Evolutionary conservation across 2,888 invertebrate genomes (phyloP).

Genomic region (Eudasyphora cyanicolor): DNA sequence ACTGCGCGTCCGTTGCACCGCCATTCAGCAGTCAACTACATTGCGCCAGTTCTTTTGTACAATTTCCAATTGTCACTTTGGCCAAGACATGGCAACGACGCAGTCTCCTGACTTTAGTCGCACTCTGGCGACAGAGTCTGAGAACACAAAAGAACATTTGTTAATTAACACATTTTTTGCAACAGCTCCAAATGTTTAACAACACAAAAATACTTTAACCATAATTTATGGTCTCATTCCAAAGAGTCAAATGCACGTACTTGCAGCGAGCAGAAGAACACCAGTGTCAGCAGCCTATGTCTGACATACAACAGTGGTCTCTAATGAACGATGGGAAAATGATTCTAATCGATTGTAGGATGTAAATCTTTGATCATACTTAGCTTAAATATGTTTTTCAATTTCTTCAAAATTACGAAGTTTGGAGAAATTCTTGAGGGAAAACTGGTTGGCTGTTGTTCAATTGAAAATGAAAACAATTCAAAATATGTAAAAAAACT

Average conservation of each 20-base stretch:
- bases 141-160: conserved; percentile 42
- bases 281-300: not conserved
- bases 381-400: no score
- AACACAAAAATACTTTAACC: conserved; percentile 47
- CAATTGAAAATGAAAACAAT: no score
- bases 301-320: not conserved
- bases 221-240: conserved; percentile 55
- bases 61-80: conserved; percentile 38
- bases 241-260: not conserved
- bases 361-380: no score
- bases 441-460: no score
- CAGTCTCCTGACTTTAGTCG: not conserved
- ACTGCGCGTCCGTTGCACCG: no score
- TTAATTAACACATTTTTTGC: conserved; percentile 66
- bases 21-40: not conserved
- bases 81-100: not conserved
- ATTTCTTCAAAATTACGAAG: no score
- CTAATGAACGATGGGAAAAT: not conserved
- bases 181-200: conserved; percentile 48
- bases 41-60: conserved; percentile 46
- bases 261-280: not conserved
- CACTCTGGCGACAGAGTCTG: not conserved
- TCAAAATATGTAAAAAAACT: no score
- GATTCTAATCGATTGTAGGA: no score
- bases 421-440: no score